A percentile compares a stretch with the other conserved stretches of the same genome.
phyloP scores from a whole-genome alignment of 2,113 vertebrate species.

The Felis chaus region DNA sequence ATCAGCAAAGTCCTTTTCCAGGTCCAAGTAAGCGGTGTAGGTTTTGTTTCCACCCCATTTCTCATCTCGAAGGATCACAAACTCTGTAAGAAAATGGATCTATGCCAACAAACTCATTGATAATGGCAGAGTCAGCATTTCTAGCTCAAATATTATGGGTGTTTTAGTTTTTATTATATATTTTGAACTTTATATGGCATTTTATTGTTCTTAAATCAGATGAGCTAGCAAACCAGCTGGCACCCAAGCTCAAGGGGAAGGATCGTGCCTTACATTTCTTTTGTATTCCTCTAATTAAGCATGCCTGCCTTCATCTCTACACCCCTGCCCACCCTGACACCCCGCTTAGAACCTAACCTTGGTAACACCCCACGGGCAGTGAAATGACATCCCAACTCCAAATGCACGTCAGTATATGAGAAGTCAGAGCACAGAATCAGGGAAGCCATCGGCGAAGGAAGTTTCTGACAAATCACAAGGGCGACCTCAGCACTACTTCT shows the following conservation, averaged over 20 bases:
- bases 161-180: not conserved
- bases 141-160: not conserved
- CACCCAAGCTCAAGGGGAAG: not conserved
- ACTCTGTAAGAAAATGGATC: slow-evolving; percentile 85
- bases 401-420: not conserved
- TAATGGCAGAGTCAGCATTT: not conserved
- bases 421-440: slow-evolving; percentile 27
- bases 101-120: not conserved
- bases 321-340: not conserved
- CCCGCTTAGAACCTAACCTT: not conserved
- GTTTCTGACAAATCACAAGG: not conserved
- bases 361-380: not conserved
- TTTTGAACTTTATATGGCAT: not conserved
- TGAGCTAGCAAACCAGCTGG: not conserved
- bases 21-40: slow-evolving; percentile 89
- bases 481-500: not conserved
- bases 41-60: slow-evolving; percentile 97
- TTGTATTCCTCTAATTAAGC: not conserved
- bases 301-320: not conserved
- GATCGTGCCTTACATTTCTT: not conserved
- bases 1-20: slow-evolving; percentile 95
- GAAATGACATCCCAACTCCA: not conserved
- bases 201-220: not conserved
- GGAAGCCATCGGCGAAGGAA: not conserved
- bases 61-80: slow-evolving; percentile 93